Evolutionary conservation across 2,888 invertebrate genomes (phyloP).

Genomic region (Sclerodermus sp.): DNA sequence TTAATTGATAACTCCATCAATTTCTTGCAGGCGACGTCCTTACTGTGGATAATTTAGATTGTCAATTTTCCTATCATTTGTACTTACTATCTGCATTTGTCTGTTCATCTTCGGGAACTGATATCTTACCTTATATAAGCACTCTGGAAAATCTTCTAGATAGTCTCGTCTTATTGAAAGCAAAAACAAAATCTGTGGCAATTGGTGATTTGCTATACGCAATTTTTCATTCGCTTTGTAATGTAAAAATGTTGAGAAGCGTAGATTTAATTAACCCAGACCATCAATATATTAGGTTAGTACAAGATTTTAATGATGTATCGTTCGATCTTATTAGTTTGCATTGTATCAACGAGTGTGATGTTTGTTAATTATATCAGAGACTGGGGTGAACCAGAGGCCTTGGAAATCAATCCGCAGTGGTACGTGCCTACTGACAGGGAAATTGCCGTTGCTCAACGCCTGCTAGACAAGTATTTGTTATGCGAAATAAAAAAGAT

Average conservation of each 20-base stretch:
- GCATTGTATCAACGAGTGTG: slow-evolving; percentile 52
- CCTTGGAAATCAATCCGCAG: slow-evolving; percentile 67
- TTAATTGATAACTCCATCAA: too few relatives aligned
- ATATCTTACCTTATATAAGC: slow-evolving; percentile 68
- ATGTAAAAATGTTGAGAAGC: too few relatives aligned
- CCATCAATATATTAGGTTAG: slow-evolving; percentile 46
- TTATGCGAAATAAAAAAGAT: slow-evolving; percentile 67
- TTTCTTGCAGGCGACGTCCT: slow-evolving; percentile 69
- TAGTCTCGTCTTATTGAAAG: slow-evolving; percentile 36
- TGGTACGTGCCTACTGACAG: slow-evolving; percentile 78
- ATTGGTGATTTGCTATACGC: too few relatives aligned
- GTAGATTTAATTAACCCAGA: slow-evolving; percentile 65
- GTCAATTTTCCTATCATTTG: slow-evolving; percentile 77
- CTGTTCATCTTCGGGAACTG: slow-evolving; percentile 65
- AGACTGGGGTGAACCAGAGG: slow-evolving; percentile 79
- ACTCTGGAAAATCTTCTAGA: slow-evolving; percentile 70
- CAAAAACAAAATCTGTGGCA: too few relatives aligned
- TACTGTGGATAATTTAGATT: slow-evolving; percentile 76
- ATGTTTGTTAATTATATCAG: slow-evolving; percentile 63
- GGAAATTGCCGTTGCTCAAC: slow-evolving; percentile 70
- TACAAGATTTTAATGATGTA: too few relatives aligned
- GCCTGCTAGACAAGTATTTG: slow-evolving; percentile 68
- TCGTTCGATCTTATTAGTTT: too few relatives aligned
- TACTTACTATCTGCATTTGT: slow-evolving; percentile 73
- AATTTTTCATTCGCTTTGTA: too few relatives aligned